Conservation (phyloP, 2,113 vertebrate species). For the Hippocampus abdominalis region DNA sequence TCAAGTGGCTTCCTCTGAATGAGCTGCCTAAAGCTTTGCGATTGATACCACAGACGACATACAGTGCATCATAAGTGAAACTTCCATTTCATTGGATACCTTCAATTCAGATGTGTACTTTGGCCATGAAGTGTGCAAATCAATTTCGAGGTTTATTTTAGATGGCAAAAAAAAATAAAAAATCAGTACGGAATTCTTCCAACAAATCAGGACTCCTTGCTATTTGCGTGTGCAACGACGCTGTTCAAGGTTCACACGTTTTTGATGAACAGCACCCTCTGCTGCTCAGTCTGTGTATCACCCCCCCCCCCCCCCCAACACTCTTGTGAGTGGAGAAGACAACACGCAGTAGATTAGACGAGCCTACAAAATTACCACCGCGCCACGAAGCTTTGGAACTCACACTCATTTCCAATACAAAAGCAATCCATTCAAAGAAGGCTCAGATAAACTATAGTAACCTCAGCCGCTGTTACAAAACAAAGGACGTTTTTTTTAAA, state of each 20-base stretch:
- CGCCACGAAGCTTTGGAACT: neutral
- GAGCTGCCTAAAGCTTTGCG: constrained; percentile 13
- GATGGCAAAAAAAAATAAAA: neutral
- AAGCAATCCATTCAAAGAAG: too few species aligned
- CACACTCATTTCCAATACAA: neutral
- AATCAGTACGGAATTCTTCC: neutral
- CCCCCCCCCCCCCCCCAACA: neutral
- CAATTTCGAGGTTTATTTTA: neutral
- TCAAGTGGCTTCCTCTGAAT: constrained; percentile 37
- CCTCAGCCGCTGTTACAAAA: too few species aligned
- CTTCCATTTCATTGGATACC: neutral
- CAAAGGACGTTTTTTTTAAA: too few species aligned
- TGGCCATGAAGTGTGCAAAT: neutral
- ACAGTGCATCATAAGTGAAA: constrained; percentile 12
- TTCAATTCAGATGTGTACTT: neutral
- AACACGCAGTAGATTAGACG: constrained; percentile 15
- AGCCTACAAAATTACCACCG: neutral
- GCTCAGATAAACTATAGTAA: neutral
- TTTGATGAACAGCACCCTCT: constrained; percentile 66
- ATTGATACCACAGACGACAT: constrained; percentile 23
- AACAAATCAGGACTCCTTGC: neutral
- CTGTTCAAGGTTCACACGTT: neutral
- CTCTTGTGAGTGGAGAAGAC: neutral
- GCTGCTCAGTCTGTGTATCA: constrained; percentile 37
- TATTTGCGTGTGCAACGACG: constrained; percentile 6